Base-by-base conservation (phyloP, 2,113 vertebrate genomes). In the Pseudopodoces humilis region DNA sequence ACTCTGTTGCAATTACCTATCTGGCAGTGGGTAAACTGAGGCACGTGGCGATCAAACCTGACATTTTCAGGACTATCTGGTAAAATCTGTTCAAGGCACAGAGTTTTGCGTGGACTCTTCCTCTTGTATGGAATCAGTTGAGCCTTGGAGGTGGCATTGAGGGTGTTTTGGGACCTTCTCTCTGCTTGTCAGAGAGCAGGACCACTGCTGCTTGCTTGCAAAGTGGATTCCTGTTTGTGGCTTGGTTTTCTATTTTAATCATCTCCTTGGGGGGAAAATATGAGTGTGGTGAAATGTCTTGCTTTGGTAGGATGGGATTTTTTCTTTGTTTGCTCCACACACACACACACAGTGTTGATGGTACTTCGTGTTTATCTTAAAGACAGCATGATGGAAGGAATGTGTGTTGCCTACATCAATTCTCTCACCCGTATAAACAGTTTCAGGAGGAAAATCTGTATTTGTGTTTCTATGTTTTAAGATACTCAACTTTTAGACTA, bases 361-460 rank as follows among this genome's bases (percentile, higher is more conserved):
- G 96, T 95, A 72, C 95, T 95, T 84, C 30, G 86, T 96, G 91
- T 97, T 97, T 97, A 95, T 97, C 89, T 95, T 96, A 87, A 93
- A 86, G 94, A 82, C 94, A 95, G 91, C 91, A 64, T 89, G 94
- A 95, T 92, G 95, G 95, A 96, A 96, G 95, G 92, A 97, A 95
- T 97, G 96, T 78, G 94, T 95, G 88, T 94, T 96, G 95, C 93
- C 88, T 90, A 82, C 88, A 95, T 95, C 88, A 68, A 11, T 88
- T 94, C 4, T 2, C 90, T 95, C 90, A 88, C 83, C 83, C 95
- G 6, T 95, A 88, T 95, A 96, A 95, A 97, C 95, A 96, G 90
- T 95, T 95, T 92, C 88, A 92, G 93, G 92, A 92, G 93, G 88
- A 83, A 86, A 83, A 86, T 59, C 94, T 93, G 80, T 93, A 95